Evolutionary conservation across 2,113 vertebrate genomes (phyloP).

Genomic region (Excalfactoria chinensis): DNA sequence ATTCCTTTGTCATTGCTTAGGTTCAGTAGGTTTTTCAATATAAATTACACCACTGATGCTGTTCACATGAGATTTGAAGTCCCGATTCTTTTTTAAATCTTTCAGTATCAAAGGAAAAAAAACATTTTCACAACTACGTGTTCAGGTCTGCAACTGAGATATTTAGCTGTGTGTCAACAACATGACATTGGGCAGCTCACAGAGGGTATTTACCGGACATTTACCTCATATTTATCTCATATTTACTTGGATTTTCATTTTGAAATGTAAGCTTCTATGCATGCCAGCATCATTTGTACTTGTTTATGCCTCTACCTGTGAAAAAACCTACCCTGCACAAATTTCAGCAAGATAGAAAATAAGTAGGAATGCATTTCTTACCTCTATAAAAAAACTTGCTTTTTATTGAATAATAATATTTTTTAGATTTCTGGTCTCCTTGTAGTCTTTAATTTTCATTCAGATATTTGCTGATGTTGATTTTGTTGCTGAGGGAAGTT

Average conservation of each 20-base stretch:
- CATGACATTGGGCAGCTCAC: background rate
- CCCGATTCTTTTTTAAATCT: background rate
- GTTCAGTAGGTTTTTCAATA: background rate
- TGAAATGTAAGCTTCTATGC: background rate
- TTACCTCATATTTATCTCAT: background rate
- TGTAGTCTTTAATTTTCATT: background rate
- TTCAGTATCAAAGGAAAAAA: background rate
- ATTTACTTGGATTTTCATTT: background rate
- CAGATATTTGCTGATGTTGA: background rate
- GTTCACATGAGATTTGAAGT: background rate
- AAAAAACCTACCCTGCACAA: background rate
- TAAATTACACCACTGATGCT: background rate
- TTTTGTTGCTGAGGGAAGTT: background rate
- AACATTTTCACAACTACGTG: background rate
- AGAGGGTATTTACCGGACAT: background rate
- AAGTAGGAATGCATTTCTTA: background rate
- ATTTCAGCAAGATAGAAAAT: background rate
- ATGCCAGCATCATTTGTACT: background rate
- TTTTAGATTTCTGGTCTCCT: background rate
- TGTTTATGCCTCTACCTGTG: constrained; percentile 6
- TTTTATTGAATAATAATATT: background rate
- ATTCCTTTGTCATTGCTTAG: background rate
- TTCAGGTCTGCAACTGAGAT: background rate
- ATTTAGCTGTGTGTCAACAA: background rate
- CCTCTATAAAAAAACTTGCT: background rate